Base-by-base conservation (phyloP, 2,888 invertebrate species). In the Ectobius pallidus region DNA sequence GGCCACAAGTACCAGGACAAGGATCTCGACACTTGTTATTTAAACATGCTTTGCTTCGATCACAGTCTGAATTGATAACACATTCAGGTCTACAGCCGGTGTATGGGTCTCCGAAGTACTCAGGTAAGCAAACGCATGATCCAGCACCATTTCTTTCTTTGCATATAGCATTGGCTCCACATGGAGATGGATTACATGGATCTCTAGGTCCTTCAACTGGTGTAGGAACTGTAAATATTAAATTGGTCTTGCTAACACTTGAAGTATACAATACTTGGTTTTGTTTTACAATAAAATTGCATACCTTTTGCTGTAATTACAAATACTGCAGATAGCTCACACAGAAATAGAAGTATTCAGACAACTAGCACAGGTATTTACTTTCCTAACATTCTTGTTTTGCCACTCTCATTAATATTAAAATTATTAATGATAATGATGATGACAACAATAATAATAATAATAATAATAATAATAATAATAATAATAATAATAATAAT, bases 181-280 rank as follows among this genome's bases (percentile, higher is more conserved):
- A 91, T 20, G 89, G 91, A 18, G 90, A 90, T 20, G 91, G 91
- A 42, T 86, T 84, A 78, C 91, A 92, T 18, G 95, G 95, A 79
- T 90, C 89, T 84, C 89, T 90, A 77, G 87, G 89, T 80, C 89
- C 90, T 81, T 89, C 90, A 75, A 83, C 84, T 27, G 88, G 85
- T 76, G 86, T 83, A 76, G 87, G 79, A 70, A 65, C 76, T 62
- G 49, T 18, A 74, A 74, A 34, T n/a, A 73, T 39, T 27, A 63
- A 52, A 65, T 30, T 6, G 1, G 46, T 49, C 30, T 1, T 30
- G 30, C 30, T 30, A 68, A 58, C n/a, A 39, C 1, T 3, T 25
- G 14, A 25, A 22, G 14, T 22, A 25, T 7, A 52, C 14, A 6
- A 25, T 11, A 25, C 20, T 7, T 18, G 3, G 20, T 52, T 52